phyloP scores from a whole-genome alignment of 2,797 vertebrate genomes.

The Sylvilagus floridanus region DNA sequence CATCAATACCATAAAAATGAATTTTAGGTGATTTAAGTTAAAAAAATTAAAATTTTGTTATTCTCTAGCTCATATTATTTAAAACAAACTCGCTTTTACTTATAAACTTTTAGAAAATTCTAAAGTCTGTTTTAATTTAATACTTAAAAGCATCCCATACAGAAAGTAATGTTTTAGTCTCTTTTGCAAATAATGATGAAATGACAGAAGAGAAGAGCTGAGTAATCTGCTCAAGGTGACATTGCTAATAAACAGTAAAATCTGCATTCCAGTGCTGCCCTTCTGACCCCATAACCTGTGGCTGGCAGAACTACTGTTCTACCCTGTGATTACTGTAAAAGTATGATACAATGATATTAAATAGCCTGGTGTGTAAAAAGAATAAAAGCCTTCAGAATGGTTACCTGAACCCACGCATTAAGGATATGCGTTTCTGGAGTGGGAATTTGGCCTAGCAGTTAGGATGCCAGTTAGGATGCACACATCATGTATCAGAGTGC shows the following conservation, averaged over 20 bases:
- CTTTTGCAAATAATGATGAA: neutral
- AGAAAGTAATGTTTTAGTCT: neutral
- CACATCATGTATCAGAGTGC: too few species aligned
- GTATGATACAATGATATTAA: neutral
- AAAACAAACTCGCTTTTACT: neutral
- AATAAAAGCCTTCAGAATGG: slow-evolving; percentile 38
- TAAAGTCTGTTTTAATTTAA: neutral
- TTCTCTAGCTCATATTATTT: neutral
- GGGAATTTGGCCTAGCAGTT: too few species aligned
- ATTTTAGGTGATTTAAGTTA: neutral
- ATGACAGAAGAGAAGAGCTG: neutral
- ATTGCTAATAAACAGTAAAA: neutral
- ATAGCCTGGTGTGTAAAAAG: neutral
- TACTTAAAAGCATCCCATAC: neutral
- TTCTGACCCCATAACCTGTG: neutral
- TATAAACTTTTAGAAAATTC: neutral
- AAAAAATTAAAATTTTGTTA: neutral
- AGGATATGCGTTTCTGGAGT: neutral
- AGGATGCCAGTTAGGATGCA: too few species aligned
- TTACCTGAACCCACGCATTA: neutral
- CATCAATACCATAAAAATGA: neutral
- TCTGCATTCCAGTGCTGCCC: neutral
- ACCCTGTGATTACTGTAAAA: neutral
- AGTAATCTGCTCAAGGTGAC: neutral
- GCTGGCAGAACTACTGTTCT: neutral